Evolutionary conservation across 1,140 invertebrate genomes (phyloP).

Genomic region (Drosophila ercepeae): DNA sequence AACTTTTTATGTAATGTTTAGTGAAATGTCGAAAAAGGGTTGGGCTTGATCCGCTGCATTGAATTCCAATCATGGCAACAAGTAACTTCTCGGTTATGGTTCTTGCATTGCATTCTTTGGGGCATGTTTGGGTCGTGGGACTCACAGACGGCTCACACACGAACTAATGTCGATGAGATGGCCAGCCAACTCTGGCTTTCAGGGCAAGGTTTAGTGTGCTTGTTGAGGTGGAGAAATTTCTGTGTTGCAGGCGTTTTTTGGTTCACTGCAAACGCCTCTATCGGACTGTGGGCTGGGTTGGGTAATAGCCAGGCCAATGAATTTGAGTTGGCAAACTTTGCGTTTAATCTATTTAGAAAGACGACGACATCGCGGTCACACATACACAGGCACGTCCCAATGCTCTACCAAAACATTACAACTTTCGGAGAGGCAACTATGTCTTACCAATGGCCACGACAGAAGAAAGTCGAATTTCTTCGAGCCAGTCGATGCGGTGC

Average conservation of each 20-base stretch:
- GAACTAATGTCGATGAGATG: background rate
- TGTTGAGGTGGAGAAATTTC: background rate
- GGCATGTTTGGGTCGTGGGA: no score
- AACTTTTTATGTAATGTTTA: no score
- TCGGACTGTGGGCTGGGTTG: background rate
- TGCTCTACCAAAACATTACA: conserved; percentile 6
- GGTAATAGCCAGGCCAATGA: background rate
- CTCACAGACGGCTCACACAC: background rate
- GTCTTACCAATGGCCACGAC: background rate
- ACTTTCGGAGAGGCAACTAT: background rate
- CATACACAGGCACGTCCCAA: background rate
- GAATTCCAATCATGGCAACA: no score
- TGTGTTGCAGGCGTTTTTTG: conserved; percentile 20
- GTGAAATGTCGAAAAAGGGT: no score
- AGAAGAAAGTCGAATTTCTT: background rate
- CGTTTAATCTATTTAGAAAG: conserved; percentile 63
- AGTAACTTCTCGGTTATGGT: no score
- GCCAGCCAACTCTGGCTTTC: conserved; percentile 5
- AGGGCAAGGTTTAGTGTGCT: background rate
- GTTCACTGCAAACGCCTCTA: conserved; percentile 35
- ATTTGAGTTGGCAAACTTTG: conserved; percentile 53
- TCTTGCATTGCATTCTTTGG: no score
- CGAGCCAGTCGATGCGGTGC: background rate
- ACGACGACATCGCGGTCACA: conserved; percentile 5
- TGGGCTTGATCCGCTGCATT: no score